These are phyloP conservation scores for Microctenopoma lineatum DNA, from an alignment of 2,797 vertebrate species.

Conservation along the genomic window DNA sequence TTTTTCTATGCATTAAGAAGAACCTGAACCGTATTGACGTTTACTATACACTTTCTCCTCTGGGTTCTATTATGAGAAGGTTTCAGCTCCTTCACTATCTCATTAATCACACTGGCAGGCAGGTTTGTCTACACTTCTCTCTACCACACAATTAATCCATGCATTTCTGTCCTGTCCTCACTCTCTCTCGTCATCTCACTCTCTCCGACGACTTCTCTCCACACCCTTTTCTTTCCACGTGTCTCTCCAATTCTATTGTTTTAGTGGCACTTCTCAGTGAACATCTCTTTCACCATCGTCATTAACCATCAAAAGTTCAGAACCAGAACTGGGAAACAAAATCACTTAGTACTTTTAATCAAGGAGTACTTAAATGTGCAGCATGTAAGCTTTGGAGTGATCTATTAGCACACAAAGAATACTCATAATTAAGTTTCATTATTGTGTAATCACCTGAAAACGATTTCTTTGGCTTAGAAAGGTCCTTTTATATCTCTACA, in stretches of 20 bases:
- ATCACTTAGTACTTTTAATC: background rate
- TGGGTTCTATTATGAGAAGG: slow-evolving; percentile 2
- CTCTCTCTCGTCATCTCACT: background rate
- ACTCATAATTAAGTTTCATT: too few species aligned
- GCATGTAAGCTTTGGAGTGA: too few species aligned
- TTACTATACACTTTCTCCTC: slow-evolving; percentile 19
- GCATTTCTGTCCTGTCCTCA: slow-evolving; percentile 13
- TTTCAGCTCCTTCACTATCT: slow-evolving; percentile 14
- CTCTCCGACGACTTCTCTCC: too few species aligned
- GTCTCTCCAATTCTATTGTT: background rate
- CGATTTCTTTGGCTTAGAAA: too few species aligned
- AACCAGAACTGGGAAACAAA: background rate
- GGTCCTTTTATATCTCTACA: too few species aligned
- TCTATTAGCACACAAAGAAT: too few species aligned
- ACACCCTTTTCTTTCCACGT: background rate
- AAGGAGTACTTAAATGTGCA: too few species aligned
- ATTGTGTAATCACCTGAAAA: too few species aligned
- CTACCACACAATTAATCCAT: slow-evolving; percentile 34
- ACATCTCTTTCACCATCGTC: background rate
- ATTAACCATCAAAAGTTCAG: background rate
- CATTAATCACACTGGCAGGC: slow-evolving; percentile 65
- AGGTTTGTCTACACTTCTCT: slow-evolving; percentile 20
- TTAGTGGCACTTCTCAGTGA: background rate
- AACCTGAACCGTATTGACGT: slow-evolving; percentile 28
- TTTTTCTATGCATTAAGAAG: slow-evolving; percentile 31